Base-by-base conservation (phyloP, 2,113 vertebrate genomes). In the Rhinoderma darwinii region DNA sequence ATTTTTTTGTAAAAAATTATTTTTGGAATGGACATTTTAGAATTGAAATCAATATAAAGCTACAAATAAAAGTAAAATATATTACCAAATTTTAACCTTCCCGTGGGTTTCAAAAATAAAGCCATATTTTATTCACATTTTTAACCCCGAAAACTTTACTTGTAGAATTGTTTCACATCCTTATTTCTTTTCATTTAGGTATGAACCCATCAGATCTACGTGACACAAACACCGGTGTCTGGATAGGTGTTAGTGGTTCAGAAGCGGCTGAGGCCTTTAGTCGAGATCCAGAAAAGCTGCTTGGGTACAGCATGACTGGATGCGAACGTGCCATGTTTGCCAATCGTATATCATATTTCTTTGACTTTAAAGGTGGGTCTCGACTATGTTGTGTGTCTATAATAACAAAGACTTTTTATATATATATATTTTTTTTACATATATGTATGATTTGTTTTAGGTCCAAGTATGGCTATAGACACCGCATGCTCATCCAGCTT, bases 301-400 rank as follows among this genome's bases (percentile, higher is more conserved):
- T 98, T 89, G 98, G 98, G n/a, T 99, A 99, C 94, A 98, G 97
- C 91, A 97, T 99, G 98, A 97, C 96, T 0, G 98, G 98, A 89
- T 99, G 97, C 90, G 98, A 99, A 89, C 96, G 97, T 0, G 97
- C 96, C 86, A 99, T 99, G 98, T 90, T 99, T 90, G 97, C 98
- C 88, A 99, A 99, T 91, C 95, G 98, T 25, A 91, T 99, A 41
- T 99, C 98, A 41, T 99, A 97, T 92, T 98, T 94, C 86, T 98
- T 94, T 66, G 96, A 99, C 91, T 95, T 99, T 5, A 97, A 84
- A 84, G 98, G 98, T 99, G 91, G 22, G 37, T 97, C 97, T 98
- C 91, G 20, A n/a, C 30, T 6, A 18, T 50, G 5, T 59, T 17
- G 1, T 15, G 1, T 35, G 15, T 15, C 1, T 32, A 8, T 39